Percentiles rank a stretch among this genome's conserved stretches.
Evolutionary conservation across 2,113 vertebrate species (phyloP).

Genomic region (Psettodes erumei): DNA sequence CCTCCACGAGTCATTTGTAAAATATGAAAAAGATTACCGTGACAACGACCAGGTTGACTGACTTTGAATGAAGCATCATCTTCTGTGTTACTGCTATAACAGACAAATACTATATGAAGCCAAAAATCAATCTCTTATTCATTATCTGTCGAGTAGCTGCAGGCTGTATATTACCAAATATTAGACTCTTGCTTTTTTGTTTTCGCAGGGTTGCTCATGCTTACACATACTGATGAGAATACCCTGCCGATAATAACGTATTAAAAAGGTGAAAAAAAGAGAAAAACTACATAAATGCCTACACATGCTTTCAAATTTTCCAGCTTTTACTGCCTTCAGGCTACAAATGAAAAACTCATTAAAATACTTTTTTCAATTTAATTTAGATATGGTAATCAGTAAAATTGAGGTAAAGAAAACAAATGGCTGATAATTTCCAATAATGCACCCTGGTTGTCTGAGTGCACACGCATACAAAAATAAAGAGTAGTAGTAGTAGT

Average conservation of each 20-base stretch:
- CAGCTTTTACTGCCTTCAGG: not conserved
- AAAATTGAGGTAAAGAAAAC: slow-evolving; percentile 20
- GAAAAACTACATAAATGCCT: not conserved
- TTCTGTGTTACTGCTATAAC: slow-evolving; percentile 13
- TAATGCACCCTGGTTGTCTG: not conserved
- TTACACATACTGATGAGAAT: slow-evolving; percentile 20
- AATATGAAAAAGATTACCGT: slow-evolving; percentile 4
- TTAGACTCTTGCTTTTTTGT: slow-evolving; percentile 8
- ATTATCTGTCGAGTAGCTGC: slow-evolving; percentile 32
- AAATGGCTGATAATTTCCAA: not conserved
- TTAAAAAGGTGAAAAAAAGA: not conserved
- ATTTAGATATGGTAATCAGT: slow-evolving; percentile 6
- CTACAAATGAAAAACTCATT: slow-evolving; percentile 14
- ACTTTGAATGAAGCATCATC: slow-evolving; percentile 6
- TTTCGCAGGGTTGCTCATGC: not conserved
- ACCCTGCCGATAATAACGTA: not conserved
- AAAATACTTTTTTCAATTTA: not conserved
- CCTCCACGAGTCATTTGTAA: not conserved
- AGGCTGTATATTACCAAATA: slow-evolving; percentile 38
- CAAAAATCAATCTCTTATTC: slow-evolving; percentile 36
- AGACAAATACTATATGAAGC: slow-evolving; percentile 6
- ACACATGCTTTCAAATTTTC: not conserved
- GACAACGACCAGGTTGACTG: slow-evolving; percentile 10
- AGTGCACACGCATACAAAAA: not conserved
- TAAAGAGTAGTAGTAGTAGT: too few relatives aligned